Conservation (phyloP, 2,888 invertebrate species). For the Lampropteryx suffumata region DNA sequence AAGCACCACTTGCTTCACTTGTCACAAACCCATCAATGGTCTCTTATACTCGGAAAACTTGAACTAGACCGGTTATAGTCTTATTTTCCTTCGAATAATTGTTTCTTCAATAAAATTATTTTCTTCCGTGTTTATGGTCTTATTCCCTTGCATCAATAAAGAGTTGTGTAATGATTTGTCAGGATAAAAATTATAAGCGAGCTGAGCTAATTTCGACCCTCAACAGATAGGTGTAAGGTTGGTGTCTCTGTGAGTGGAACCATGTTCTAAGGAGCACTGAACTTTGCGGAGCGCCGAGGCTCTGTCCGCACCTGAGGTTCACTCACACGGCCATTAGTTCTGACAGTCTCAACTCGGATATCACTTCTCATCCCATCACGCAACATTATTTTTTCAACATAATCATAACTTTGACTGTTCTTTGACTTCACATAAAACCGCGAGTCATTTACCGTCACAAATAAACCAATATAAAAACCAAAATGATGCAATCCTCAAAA, state of each 20-base stretch:
- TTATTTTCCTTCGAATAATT: too few relatives aligned
- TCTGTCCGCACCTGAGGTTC: conserved; percentile 73
- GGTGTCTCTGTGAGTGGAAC: conserved; percentile 45
- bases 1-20: too few relatives aligned
- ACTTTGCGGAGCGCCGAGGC: conserved; percentile 70
- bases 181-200: conserved; percentile 40
- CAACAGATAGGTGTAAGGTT: conserved; percentile 43
- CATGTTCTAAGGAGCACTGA: conserved; percentile 68
- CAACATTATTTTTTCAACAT: conserved; percentile 23
- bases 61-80: too few relatives aligned
- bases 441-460: conserved; percentile 20
- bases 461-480: conserved; percentile 32
- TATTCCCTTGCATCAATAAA: conserved; percentile 54
- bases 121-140: conserved; percentile 47
- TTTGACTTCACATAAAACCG: conserved; percentile 17
- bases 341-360: conserved; percentile 65
- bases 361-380: conserved; percentile 52
- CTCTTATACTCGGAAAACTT: background rate
- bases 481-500: conserved; percentile 39
- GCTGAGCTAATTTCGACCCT: conserved; percentile 13
- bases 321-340: conserved; percentile 73
- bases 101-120: background rate
- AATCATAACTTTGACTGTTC: background rate
- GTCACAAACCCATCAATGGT: conserved; percentile 26
- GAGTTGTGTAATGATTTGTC: conserved; percentile 55